phyloP scores from a whole-genome alignment of 2,113 vertebrate species.

The Helogale parvula region DNA sequence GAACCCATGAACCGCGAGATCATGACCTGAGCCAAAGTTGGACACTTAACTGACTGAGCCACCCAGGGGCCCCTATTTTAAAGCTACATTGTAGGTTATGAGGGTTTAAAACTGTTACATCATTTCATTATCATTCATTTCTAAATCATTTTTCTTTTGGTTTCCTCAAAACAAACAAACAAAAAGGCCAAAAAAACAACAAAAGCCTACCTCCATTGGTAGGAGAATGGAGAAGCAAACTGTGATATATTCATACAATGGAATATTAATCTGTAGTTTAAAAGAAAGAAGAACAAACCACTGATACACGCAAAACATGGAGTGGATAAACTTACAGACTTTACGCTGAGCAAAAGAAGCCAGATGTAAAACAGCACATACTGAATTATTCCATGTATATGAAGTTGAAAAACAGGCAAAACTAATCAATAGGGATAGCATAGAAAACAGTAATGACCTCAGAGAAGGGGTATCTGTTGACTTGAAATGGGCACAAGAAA shows the following conservation, averaged over 20 bases:
- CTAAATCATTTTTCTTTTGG: constrained; percentile 17
- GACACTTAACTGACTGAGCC: no score
- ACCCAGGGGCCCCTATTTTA: neutral
- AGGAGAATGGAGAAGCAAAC: neutral
- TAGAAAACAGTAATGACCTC: neutral
- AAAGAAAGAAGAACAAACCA: neutral
- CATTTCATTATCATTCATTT: constrained; percentile 22
- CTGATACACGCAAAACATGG: neutral
- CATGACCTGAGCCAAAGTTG: no score
- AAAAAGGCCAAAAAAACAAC: neutral
- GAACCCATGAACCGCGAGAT: no score
- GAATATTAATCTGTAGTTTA: neutral
- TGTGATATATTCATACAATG: neutral
- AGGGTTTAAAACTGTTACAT: neutral
- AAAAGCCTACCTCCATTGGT: neutral
- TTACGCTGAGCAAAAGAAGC: neutral
- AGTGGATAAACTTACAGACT: neutral
- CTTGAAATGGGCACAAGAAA: neutral
- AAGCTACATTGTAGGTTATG: neutral
- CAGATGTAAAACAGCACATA: neutral
- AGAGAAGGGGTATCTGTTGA: neutral
- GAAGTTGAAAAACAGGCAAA: constrained; percentile 4
- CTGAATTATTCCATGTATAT: neutral
- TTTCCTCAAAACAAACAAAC: constrained; percentile 24
- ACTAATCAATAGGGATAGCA: neutral